Evolutionary conservation across 2,113 vertebrate species (phyloP).

Genomic region (Zosterops pallidus): DNA sequence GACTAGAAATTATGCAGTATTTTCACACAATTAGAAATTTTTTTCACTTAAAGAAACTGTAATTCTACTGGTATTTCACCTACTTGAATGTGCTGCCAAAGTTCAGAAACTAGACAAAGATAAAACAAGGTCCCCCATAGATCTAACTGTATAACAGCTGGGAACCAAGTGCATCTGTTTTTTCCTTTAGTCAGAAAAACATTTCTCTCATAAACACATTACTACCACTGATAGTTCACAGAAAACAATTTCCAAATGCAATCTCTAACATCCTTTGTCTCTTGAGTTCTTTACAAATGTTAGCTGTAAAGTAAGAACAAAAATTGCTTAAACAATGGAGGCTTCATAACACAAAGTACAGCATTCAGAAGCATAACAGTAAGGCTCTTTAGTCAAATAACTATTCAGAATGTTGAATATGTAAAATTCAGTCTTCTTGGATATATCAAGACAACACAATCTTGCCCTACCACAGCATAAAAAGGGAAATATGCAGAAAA

Average conservation of each 20-base stretch:
- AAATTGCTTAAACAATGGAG: background rate
- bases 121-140: background rate
- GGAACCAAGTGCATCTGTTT: background rate
- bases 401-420: background rate
- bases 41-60: background rate
- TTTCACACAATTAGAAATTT: background rate
- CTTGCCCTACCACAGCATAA: background rate
- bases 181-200: background rate
- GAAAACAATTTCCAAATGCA: background rate
- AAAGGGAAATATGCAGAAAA: background rate
- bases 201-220: background rate
- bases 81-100: background rate
- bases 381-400: background rate
- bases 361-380: background rate
- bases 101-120: background rate
- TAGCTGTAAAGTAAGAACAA: background rate
- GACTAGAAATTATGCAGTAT: background rate
- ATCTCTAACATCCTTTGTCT: background rate
- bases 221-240: background rate
- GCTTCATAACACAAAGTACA: background rate
- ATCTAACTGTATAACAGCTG: background rate
- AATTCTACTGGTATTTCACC: background rate
- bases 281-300: background rate
- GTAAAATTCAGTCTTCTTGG: background rate
- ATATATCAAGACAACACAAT: background rate